Evolutionary conservation across 2,113 vertebrate genomes (phyloP).

Genomic region (Ursus arctos): DNA sequence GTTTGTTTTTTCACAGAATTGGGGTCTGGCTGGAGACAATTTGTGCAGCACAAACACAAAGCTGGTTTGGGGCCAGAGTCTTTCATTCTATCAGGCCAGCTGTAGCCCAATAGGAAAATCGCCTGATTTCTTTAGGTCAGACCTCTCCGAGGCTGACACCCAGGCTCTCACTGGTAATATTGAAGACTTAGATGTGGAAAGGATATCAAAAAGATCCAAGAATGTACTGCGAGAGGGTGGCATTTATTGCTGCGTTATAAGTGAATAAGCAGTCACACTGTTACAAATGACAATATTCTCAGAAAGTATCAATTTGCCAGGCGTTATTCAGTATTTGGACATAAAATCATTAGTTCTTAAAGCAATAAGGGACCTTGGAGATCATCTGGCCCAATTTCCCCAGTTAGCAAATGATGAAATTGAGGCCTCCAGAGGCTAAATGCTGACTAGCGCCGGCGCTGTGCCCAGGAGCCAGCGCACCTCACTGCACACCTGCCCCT

Average conservation of each 20-base stretch:
- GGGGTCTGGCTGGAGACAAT: neutral
- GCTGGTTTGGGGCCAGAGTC: neutral
- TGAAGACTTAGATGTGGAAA: neutral
- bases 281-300: slow-evolving; percentile 18
- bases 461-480: neutral
- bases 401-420: neutral
- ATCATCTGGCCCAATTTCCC: neutral
- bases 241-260: neutral
- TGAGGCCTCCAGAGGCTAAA: neutral
- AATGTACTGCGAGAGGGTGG: neutral
- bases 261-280: neutral
- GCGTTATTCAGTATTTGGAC: slow-evolving; percentile 28
- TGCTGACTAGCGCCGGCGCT: neutral
- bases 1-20: neutral
- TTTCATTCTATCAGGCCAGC: neutral
- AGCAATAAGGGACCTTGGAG: neutral
- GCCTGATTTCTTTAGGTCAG: neutral
- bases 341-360: slow-evolving; percentile 49
- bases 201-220: neutral
- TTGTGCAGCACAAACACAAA: neutral
- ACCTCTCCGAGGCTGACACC: neutral
- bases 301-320: slow-evolving; percentile 36
- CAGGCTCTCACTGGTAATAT: neutral
- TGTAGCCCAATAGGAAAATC: neutral
- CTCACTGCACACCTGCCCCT: neutral